Conservation (phyloP, 2,113 vertebrate species). For the Meriones unguiculatus region DNA sequence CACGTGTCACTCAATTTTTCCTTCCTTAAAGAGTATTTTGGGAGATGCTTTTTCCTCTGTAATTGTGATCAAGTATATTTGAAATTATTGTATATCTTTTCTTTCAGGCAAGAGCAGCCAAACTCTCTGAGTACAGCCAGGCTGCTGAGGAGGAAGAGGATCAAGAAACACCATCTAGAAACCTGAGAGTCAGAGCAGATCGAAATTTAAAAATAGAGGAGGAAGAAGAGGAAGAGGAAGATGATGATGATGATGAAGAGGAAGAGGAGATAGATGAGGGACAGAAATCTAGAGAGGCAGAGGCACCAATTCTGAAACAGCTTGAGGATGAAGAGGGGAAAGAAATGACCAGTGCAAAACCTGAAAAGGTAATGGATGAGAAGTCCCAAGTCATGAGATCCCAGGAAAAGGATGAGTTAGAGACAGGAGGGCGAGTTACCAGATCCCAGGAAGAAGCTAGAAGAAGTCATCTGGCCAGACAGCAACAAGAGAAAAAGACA, state of each 20-base stretch:
- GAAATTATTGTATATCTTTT: slow-evolving; percentile 44
- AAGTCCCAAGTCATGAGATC: slow-evolving; percentile 13
- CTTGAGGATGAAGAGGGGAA: slow-evolving; percentile 62
- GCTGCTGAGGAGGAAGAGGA: slow-evolving; percentile 80
- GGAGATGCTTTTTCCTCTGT: neutral
- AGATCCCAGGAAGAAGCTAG: slow-evolving; percentile 73
- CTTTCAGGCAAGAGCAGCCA: slow-evolving; percentile 82
- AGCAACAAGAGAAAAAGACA: slow-evolving; percentile 66
- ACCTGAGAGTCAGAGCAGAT: slow-evolving; percentile 80
- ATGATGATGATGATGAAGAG: slow-evolving; percentile 76
- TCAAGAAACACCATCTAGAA: slow-evolving; percentile 81
- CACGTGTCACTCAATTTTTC: slow-evolving; percentile 33
- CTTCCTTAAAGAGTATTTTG: neutral
- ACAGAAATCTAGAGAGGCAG: slow-evolving; percentile 68
- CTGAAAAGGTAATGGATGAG: slow-evolving; percentile 71
- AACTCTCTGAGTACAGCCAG: slow-evolving; percentile 77
- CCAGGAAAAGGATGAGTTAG: slow-evolving; percentile 70
- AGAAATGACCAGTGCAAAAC: slow-evolving; percentile 53
- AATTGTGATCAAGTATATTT: slow-evolving; percentile 33
- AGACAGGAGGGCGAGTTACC: slow-evolving; percentile 76
- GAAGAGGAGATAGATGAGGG: slow-evolving; percentile 80
- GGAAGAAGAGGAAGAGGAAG: slow-evolving; percentile 80
- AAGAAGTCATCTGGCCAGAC: slow-evolving; percentile 52
- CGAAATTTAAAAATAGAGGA: slow-evolving; percentile 81
- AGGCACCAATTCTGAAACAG: slow-evolving; percentile 68